These are phyloP conservation scores for Myzus persicae DNA, from an alignment of 1,140 invertebrate species.

Conservation along the genomic window DNA sequence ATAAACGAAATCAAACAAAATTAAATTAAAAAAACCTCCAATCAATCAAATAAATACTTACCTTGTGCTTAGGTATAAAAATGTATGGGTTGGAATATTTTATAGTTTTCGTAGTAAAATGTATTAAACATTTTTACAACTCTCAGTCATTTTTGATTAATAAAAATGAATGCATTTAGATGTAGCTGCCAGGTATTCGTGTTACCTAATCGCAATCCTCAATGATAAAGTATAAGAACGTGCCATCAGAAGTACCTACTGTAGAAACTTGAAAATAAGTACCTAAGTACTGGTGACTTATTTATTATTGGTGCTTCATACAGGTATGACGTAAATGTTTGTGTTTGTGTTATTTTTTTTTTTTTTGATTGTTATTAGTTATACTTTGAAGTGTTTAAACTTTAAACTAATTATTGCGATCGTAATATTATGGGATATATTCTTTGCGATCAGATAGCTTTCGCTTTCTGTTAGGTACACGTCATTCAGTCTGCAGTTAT, in stretches of 20 bases:
- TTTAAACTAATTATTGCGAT: slow-evolving; percentile 8
- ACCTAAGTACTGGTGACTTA: slow-evolving; percentile 3
- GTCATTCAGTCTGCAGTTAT: neutral
- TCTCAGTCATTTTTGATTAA: neutral
- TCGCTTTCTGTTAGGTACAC: neutral
- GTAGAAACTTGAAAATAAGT: too few species aligned
- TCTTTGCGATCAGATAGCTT: neutral
- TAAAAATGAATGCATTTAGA: neutral
- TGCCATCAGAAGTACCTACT: too few species aligned
- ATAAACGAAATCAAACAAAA: neutral
- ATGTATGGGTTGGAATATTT: neutral
- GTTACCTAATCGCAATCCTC: neutral
- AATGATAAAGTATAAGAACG: neutral
- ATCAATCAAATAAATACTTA: neutral
- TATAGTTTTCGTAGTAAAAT: neutral
- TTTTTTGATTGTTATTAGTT: neutral
- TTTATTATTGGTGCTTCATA: neutral
- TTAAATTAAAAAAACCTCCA: neutral
- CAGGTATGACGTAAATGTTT: neutral
- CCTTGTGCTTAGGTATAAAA: too few species aligned
- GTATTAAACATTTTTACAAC: neutral
- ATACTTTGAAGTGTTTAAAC: neutral
- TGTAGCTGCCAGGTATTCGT: neutral
- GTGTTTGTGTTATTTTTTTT: too few species aligned
- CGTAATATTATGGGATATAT: neutral